Percentiles rank a stretch among this genome's conserved stretches.
Evolutionary conservation across 2,113 vertebrate species (phyloP).

Genomic region (Takifugu bimaculatus): DNA sequence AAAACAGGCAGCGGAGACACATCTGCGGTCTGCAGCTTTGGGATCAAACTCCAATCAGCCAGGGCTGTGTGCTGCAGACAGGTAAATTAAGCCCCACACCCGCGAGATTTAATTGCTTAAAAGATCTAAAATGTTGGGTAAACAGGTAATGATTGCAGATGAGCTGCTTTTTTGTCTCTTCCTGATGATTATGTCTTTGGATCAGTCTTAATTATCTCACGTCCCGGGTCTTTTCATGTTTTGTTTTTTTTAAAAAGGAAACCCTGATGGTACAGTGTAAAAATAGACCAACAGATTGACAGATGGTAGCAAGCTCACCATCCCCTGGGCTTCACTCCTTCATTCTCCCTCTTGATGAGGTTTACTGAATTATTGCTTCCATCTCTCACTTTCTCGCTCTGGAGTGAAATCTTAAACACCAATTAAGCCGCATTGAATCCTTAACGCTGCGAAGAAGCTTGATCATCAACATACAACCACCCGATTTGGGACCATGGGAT

Average conservation of each 20-base stretch:
- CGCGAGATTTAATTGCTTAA: conserved; percentile 29
- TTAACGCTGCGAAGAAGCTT: conserved; percentile 22
- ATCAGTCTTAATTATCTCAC: conserved; percentile 36
- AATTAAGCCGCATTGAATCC: conserved; percentile 24
- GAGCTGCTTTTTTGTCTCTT: conserved; percentile 3
- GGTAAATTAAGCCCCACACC: conserved; percentile 30
- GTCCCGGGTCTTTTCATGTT: conserved; percentile 23
- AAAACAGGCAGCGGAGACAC: conserved; percentile 10
- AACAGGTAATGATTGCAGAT: conserved; percentile 9
- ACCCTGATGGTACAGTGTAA: conserved; percentile 13
- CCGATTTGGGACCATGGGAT: neutral
- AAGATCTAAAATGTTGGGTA: conserved; percentile 39
- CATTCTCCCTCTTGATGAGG: neutral
- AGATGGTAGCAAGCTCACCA: conserved; percentile 10
- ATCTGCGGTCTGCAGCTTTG: conserved; percentile 34
- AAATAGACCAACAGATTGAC: conserved; percentile 24
- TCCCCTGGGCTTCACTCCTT: neutral
- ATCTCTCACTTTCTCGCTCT: conserved; percentile 1
- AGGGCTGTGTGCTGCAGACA: conserved; percentile 20
- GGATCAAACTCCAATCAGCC: conserved; percentile 28
- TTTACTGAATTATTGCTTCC: conserved; percentile 26
- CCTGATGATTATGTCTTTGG: conserved; percentile 31
- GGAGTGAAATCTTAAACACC: conserved; percentile 15
- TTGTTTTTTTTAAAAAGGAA: conserved; percentile 1
- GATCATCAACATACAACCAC: conserved; percentile 10